A percentile compares a stretch with the other conserved stretches of the same genome.
Evolutionary conservation across 2,797 vertebrate genomes (phyloP).

Genomic region (Vireo griseus): DNA sequence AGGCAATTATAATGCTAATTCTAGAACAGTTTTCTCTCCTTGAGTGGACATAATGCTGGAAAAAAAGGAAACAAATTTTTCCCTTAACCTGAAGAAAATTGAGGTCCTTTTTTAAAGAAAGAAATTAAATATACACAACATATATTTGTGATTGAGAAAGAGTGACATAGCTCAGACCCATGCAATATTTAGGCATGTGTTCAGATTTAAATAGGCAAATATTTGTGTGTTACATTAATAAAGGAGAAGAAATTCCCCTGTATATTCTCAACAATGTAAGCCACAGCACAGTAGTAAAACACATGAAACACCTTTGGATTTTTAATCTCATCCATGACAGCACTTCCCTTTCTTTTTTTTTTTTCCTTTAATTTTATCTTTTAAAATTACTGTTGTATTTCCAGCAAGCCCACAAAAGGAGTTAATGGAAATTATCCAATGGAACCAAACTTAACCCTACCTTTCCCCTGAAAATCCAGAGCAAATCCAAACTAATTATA

Average conservation of each 20-base stretch:
- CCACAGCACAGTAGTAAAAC: not conserved
- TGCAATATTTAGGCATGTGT: not conserved
- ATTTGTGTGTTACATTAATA: not conserved
- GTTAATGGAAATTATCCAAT: not conserved
- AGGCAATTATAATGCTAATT: not conserved
- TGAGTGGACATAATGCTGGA: not conserved
- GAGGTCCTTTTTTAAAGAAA: not conserved
- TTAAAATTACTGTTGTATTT: not conserved
- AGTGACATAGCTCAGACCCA: not conserved
- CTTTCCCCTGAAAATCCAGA: not conserved
- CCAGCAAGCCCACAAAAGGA: not conserved
- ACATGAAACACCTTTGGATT: not conserved
- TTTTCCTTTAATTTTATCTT: not conserved
- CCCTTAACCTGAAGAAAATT: not conserved
- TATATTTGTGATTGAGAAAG: not conserved
- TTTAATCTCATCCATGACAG: not conserved
- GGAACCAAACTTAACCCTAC: not conserved
- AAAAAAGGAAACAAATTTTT: not conserved
- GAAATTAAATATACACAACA: not conserved
- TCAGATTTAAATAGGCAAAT: not conserved
- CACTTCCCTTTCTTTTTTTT: fast-evolving
- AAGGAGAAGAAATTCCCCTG: not conserved
- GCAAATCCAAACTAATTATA: not conserved
- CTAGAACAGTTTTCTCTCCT: not conserved
- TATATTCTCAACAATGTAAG: not conserved